phyloP scores from a whole-genome alignment of 2,113 vertebrate species.

The Hyla sarda region DNA sequence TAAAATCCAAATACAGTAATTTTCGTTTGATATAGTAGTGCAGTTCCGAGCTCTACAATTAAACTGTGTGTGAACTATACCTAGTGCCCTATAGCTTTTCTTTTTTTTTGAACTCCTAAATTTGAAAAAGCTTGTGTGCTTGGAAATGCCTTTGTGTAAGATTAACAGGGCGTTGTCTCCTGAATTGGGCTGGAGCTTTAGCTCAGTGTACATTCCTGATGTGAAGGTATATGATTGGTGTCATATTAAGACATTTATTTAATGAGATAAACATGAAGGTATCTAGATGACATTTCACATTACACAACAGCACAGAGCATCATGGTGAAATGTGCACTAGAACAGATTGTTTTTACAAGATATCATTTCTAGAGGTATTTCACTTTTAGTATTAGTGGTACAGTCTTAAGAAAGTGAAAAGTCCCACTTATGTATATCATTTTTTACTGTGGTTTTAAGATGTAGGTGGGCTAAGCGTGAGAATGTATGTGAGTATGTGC shows the following conservation, averaged over 20 bases:
- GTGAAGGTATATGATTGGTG: neutral
- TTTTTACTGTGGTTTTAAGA: slow-evolving; percentile 5
- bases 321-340: neutral
- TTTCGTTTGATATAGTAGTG: no score
- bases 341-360: neutral
- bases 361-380: neutral
- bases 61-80: no score
- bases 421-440: neutral
- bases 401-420: slow-evolving; percentile 4
- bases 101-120: no score
- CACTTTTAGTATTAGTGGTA: slow-evolving; percentile 21
- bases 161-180: slow-evolving; percentile 4
- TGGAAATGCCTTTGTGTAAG: neutral
- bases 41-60: no score
- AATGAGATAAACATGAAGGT: neutral
- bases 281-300: neutral
- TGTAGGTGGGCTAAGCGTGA: neutral
- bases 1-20: no score
- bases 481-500: neutral
- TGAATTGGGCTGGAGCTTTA: neutral
- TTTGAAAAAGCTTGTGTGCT: neutral
- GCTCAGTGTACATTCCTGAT: slow-evolving; percentile 8
- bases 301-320: neutral
- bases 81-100: no score
- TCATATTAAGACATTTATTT: neutral